A percentile compares a stretch with the other conserved stretches of the same genome.
Evolutionary conservation across 1,140 invertebrate genomes (phyloP).

Genomic region (Sinonovacula constricta): DNA sequence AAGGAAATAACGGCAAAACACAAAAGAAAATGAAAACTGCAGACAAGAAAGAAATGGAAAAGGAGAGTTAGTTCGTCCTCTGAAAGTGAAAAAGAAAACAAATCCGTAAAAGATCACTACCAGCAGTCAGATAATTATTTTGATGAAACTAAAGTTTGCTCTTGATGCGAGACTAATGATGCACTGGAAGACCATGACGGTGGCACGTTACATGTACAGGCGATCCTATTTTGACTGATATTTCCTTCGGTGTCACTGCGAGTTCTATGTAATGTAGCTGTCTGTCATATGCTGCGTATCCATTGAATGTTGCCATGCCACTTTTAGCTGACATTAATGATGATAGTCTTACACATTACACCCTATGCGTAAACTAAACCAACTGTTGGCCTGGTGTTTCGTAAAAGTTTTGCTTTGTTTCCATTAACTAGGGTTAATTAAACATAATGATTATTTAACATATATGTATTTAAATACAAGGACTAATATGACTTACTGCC

Average conservation of each 20-base stretch:
- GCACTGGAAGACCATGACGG: neutral
- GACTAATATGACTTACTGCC: too few relatives aligned
- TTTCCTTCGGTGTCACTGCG: neutral
- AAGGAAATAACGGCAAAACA: neutral
- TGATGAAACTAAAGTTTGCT: neutral
- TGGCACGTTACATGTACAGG: conserved; percentile 6
- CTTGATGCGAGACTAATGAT: neutral
- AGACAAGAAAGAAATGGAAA: neutral
- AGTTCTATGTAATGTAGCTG: neutral
- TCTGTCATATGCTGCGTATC: neutral
- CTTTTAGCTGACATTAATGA: too few relatives aligned
- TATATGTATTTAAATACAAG: too few relatives aligned
- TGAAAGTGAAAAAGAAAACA: neutral
- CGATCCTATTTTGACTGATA: neutral
- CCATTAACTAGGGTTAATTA: neutral
- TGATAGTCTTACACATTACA: too few relatives aligned
- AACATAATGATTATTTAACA: too few relatives aligned
- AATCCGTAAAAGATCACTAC: neutral
- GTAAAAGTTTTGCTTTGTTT: neutral
- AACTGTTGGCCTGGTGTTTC: too few relatives aligned
- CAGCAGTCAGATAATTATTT: neutral
- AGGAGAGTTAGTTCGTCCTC: neutral
- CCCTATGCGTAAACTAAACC: too few relatives aligned
- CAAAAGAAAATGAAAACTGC: conserved; percentile 1
- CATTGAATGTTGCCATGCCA: neutral